Percentiles rank a stretch among this genome's conserved stretches.
These are phyloP conservation scores for Pimephales promelas DNA, from an alignment of 2,113 vertebrate genomes.

Conservation along the genomic window DNA sequence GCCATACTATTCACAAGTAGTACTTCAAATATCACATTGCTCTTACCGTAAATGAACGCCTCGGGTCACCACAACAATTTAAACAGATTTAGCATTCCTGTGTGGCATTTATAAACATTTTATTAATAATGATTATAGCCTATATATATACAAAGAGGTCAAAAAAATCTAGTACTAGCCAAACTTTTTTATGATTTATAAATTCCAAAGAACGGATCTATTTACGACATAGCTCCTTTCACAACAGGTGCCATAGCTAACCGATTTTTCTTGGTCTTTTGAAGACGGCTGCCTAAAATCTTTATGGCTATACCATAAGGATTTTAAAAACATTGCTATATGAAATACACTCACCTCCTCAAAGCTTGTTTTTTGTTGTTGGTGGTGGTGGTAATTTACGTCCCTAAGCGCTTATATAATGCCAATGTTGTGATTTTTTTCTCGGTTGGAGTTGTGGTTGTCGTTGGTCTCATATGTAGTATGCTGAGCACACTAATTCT, in stretches of 20 bases:
- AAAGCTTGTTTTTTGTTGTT: slow-evolving; percentile 17
- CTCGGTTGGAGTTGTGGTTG: background rate
- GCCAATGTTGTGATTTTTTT: background rate
- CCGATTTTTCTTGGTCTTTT: background rate
- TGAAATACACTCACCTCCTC: slow-evolving; percentile 44
- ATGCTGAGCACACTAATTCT: background rate
- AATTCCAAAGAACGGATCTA: background rate
- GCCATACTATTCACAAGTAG: slow-evolving; percentile 16
- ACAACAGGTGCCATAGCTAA: slow-evolving; percentile 40
- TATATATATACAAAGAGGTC: no score
- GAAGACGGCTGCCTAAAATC: background rate
- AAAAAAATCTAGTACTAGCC: background rate
- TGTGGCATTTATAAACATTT: background rate
- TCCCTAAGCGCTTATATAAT: slow-evolving; percentile 17
- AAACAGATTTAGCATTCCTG: background rate
- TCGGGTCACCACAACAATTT: background rate
- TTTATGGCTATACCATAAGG: no score
- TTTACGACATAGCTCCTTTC: background rate
- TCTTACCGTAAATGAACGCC: background rate
- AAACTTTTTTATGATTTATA: background rate
- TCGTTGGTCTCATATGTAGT: slow-evolving; percentile 40
- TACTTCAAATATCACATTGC: background rate
- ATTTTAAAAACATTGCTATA: background rate
- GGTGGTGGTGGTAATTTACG: background rate
- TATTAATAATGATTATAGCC: no score